Evolutionary conservation across 30 jellyfish, hydroid and myxozoan species (phyloP).

Genomic region (Pseudorhiza aurosa): DNA sequence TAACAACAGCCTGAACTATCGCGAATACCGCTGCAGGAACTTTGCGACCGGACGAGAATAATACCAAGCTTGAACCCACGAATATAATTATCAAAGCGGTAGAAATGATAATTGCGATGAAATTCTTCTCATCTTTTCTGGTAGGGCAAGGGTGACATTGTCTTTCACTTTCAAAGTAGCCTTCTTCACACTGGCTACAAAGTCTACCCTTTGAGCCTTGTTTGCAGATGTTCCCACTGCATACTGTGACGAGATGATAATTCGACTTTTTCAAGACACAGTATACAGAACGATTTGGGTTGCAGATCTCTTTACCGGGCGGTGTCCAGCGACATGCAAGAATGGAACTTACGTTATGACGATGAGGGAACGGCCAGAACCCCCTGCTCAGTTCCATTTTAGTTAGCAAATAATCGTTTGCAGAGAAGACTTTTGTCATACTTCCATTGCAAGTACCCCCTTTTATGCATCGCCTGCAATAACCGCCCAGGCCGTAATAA

Average conservation of each 20-base stretch:
- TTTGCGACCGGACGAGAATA: slow-evolving; percentile 1
- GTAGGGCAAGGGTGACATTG: slow-evolving; percentile 49
- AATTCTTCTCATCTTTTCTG: background rate
- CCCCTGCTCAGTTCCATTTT: slow-evolving; percentile 32
- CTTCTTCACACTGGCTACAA: slow-evolving; percentile 56
- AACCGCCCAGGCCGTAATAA: slow-evolving; percentile 69
- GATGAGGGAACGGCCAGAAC: slow-evolving; percentile 59
- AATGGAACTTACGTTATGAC: background rate
- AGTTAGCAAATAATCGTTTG: background rate
- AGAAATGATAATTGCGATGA: background rate
- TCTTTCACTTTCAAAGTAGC: slow-evolving; percentile 19
- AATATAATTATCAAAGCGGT: slow-evolving; percentile 2
- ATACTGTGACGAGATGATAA: background rate
- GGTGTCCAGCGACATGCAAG: slow-evolving; percentile 60
- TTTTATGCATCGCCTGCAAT: slow-evolving; percentile 47
- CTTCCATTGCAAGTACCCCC: slow-evolving; percentile 56
- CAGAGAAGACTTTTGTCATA: background rate
- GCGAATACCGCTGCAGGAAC: slow-evolving; percentile 23
- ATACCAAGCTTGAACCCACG: slow-evolving; percentile 10
- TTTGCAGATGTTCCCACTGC: slow-evolving; percentile 22
- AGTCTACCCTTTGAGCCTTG: slow-evolving; percentile 45
- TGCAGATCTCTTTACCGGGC: slow-evolving; percentile 41
- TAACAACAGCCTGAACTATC: slow-evolving; percentile 26
- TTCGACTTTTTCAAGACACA: background rate
- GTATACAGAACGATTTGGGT: slow-evolving; percentile 17